Evolutionary conservation across 2,797 vertebrate genomes (phyloP), one percentile per base, ranked within the genome.

Genomic region (Rhynchotus rufescens): DNA sequence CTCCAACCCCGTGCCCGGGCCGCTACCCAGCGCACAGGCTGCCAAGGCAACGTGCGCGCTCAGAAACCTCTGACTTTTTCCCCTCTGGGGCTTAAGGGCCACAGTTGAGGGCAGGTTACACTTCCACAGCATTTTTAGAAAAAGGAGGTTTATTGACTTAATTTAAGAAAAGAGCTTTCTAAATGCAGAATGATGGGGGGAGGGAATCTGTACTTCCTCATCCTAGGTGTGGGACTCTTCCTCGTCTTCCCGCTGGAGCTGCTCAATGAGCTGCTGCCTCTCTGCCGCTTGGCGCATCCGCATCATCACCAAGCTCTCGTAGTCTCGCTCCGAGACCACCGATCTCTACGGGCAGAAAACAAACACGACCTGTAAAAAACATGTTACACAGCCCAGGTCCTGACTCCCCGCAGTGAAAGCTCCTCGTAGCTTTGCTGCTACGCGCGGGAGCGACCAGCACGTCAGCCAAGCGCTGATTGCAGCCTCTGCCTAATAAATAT

Each of bases 221-320:
- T 11, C 76, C 69, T 95, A 97, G 32, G 93, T 93, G 68, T 93
- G 95, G 42, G 68, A 82, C 67, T 98, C 98, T 3, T 98, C 98
- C 26, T 98, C 96, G 0, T 99, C 99, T 28, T 99, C 98, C 79
- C 36, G 97, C 95, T 98, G 97, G 97, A 99, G 98, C 96, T 98
- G 97, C 68, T 99, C 97, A 1, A 99, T 99, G 49, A 99, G 98
- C 90, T 97, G 98, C 95, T 99, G 99, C 61, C 99, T 98, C 95
- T 99, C 99, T 0, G 99, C 99, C 0, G 99, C 99, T 92, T 99
- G 99, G 76, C 99, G 98, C 98, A 99, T 98, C 96, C 97, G 98
- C 99, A 99, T 99, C 98, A 99, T 98, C 97, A 99, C 99, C 76
- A 99, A 96, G 72, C 99, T 99, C 98, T 99, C 99, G 0, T 98